A percentile compares a stretch with the other conserved stretches of the same genome.
Evolutionary conservation across 2,113 vertebrate species (phyloP).

Genomic region (Cacatua alba): DNA sequence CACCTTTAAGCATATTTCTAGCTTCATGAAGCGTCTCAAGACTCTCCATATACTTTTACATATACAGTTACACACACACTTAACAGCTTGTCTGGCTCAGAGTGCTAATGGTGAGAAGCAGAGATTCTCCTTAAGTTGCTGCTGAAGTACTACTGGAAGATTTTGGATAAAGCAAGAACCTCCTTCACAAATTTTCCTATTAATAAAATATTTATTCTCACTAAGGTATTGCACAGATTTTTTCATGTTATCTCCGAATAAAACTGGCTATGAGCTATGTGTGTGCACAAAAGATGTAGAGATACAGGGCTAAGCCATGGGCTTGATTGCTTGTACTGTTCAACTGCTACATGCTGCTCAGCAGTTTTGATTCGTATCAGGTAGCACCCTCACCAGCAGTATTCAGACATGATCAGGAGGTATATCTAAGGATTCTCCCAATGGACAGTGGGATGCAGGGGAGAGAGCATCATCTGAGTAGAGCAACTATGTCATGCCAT

Average conservation of each 20-base stretch:
- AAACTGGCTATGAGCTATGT: neutral
- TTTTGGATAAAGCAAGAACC: neutral
- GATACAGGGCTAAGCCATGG: neutral
- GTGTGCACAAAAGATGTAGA: neutral
- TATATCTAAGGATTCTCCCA: neutral
- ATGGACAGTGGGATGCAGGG: rapidly evolving
- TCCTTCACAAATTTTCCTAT: neutral
- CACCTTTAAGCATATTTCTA: neutral
- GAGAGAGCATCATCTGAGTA: neutral
- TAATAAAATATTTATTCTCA: neutral
- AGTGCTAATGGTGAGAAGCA: neutral
- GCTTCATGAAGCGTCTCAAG: neutral
- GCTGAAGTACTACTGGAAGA: neutral
- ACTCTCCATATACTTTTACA: neutral
- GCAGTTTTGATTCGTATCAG: neutral
- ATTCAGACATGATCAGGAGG: neutral
- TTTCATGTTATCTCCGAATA: neutral
- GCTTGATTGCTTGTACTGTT: neutral
- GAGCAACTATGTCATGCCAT: rapidly evolving
- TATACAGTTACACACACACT: neutral
- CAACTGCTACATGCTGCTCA: neutral
- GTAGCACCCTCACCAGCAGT: neutral
- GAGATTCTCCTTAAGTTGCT: neutral
- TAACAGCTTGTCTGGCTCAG: rapidly evolving
- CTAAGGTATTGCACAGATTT: neutral